Evolutionary conservation across 2,113 vertebrate species (phyloP).

Genomic region (Platysternon megacephalum): DNA sequence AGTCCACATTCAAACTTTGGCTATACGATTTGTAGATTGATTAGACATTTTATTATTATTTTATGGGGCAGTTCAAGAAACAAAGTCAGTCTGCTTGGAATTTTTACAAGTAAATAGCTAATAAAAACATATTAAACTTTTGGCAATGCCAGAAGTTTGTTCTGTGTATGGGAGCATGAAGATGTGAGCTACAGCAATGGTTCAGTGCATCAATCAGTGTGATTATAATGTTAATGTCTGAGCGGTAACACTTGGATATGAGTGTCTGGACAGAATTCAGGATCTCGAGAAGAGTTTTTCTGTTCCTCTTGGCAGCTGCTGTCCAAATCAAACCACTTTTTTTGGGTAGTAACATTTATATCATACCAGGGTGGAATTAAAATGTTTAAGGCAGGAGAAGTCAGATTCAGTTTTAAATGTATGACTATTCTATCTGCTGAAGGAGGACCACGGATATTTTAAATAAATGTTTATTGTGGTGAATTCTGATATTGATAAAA

Average conservation of each 20-base stretch:
- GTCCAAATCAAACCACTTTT: not conserved
- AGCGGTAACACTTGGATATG: not conserved
- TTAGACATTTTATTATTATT: not conserved
- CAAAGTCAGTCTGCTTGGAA: not conserved
- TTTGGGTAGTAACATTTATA: not conserved
- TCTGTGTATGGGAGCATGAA: not conserved
- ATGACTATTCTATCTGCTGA: not conserved
- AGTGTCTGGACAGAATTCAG: not conserved
- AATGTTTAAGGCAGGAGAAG: not conserved
- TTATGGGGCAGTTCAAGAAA: not conserved
- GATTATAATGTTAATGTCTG: not conserved
- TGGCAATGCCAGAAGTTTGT: not conserved
- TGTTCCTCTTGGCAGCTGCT: not conserved
- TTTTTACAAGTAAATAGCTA: not conserved
- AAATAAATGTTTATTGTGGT: not conserved
- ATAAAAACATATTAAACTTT: not conserved
- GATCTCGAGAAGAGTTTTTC: not conserved
- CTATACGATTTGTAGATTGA: not conserved
- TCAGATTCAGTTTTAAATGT: not conserved
- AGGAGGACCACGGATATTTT: not conserved
- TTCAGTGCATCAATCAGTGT: not conserved
- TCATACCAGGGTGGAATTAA: not conserved
- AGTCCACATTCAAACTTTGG: not conserved
- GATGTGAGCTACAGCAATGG: not conserved
- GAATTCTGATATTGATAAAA: not conserved